Percentiles rank a stretch among this genome's conserved stretches.
phyloP scores from a whole-genome alignment of 37 sponge, comb jelly and placozoan species.

The Haliclona indistincta region DNA sequence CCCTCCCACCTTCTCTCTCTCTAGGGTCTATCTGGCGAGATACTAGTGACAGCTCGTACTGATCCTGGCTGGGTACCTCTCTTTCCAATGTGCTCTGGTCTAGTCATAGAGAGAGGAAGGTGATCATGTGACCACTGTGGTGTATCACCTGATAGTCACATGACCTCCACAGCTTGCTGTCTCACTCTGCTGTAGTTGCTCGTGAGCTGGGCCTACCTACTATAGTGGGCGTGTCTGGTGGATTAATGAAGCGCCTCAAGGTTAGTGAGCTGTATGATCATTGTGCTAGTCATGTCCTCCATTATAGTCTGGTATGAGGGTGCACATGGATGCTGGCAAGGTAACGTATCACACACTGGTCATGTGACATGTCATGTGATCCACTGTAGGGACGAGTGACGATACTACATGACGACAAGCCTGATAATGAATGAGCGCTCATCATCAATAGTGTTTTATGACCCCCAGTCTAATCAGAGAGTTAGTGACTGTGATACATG shows the following conservation, averaged over 20 bases:
- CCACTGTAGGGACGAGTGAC: neutral
- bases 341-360: constrained; percentile 13
- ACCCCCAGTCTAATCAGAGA: no score
- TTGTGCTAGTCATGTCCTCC: neutral
- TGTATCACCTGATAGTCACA: neutral
- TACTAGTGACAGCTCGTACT: constrained; percentile 83
- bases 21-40: constrained; percentile 78
- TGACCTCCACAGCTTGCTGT: constrained; percentile 71
- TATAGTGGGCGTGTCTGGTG: constrained; percentile 89
- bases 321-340: constrained; percentile 79
- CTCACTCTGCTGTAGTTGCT: constrained; percentile 92
- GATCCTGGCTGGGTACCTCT: constrained; percentile 94
- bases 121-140: neutral
- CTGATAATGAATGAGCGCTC: no score
- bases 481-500: no score
- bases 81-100: constrained; percentile 85
- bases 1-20: no score
- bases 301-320: constrained; percentile 81
- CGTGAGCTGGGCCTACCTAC: constrained; percentile 89
- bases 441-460: no score
- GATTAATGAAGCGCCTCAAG: constrained; percentile 85
- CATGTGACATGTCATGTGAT: neutral
- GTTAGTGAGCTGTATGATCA: neutral
- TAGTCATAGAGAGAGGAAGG: constrained; percentile 90
- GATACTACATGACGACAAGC: constrained; percentile 7